phyloP scores from a whole-genome alignment of 2,113 vertebrate genomes.

The Electrona antarctica region DNA sequence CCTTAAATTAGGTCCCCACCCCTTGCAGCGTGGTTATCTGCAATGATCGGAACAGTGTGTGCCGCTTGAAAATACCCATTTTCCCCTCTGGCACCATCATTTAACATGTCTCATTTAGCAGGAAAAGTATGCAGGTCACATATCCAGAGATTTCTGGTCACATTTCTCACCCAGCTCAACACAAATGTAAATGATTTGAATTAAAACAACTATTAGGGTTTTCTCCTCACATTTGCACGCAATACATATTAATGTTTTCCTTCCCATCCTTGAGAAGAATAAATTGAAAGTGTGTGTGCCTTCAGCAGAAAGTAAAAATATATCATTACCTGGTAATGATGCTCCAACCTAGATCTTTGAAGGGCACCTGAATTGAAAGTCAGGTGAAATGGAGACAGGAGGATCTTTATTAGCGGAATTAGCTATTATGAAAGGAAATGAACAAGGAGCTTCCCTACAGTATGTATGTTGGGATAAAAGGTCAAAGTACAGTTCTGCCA shows the following conservation, averaged over 20 bases:
- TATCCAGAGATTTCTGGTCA: slow-evolving; percentile 62
- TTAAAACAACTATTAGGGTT: slow-evolving; percentile 64
- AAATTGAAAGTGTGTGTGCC: slow-evolving; percentile 56
- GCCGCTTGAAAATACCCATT: slow-evolving; percentile 71
- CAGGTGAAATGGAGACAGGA: slow-evolving; percentile 18
- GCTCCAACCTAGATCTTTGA: slow-evolving; percentile 52
- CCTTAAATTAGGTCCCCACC: slow-evolving; percentile 71
- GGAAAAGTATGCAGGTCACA: slow-evolving; percentile 74
- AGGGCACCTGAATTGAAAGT: slow-evolving; percentile 38
- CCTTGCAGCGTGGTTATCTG: slow-evolving; percentile 72
- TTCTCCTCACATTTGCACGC: slow-evolving; percentile 38
- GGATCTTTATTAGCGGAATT: slow-evolving; percentile 12
- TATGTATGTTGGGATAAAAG: too few relatives aligned
- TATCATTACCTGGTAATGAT: slow-evolving; percentile 52
- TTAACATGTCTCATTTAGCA: slow-evolving; percentile 76
- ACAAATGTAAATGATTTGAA: slow-evolving; percentile 70
- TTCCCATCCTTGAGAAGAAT: slow-evolving; percentile 56
- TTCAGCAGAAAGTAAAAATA: slow-evolving; percentile 37
- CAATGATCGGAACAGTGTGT: slow-evolving; percentile 75
- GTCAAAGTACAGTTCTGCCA: too few relatives aligned
- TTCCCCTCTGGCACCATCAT: slow-evolving; percentile 66
- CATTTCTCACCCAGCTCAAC: slow-evolving; percentile 58
- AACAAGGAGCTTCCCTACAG: slow-evolving; percentile 1
- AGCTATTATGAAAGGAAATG: slow-evolving; percentile 4
- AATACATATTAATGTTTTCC: slow-evolving; percentile 73